Conservation (phyloP, 2,797 vertebrate genomes). For the Pseudochirops corinnae region DNA sequence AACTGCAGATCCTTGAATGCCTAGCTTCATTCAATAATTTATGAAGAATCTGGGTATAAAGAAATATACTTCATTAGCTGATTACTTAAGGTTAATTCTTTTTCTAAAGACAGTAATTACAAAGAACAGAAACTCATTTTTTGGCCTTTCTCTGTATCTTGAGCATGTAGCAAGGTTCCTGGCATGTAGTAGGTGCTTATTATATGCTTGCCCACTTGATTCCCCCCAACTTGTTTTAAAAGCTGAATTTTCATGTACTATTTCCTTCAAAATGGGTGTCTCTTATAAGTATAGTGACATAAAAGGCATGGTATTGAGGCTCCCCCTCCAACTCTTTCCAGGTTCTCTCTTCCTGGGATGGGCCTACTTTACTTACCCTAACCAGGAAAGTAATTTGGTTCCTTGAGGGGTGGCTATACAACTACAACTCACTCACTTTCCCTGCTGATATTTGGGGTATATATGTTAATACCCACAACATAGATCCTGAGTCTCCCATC, state of each 20-base stretch:
- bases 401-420: neutral
- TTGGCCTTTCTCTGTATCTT: neutral
- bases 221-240: neutral
- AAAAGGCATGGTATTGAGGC: neutral
- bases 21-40: neutral
- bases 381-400: neutral
- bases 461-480: neutral
- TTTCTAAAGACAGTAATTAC: neutral
- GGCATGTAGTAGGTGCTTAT: neutral
- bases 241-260: neutral
- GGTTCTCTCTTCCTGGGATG: constrained; percentile 32
- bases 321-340: constrained; percentile 28
- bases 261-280: neutral
- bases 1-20: neutral
- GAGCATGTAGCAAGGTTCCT: neutral
- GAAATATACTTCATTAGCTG: neutral
- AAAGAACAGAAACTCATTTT: neutral
- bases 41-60: neutral
- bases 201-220: neutral
- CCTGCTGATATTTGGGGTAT: neutral
- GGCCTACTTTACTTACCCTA: neutral
- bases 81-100: neutral
- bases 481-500: neutral
- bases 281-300: neutral
- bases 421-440: neutral